Evolutionary conservation across 2,888 invertebrate species (phyloP), one percentile per base, ranked within the genome.

Genomic region (Cephus pygmeus): DNA sequence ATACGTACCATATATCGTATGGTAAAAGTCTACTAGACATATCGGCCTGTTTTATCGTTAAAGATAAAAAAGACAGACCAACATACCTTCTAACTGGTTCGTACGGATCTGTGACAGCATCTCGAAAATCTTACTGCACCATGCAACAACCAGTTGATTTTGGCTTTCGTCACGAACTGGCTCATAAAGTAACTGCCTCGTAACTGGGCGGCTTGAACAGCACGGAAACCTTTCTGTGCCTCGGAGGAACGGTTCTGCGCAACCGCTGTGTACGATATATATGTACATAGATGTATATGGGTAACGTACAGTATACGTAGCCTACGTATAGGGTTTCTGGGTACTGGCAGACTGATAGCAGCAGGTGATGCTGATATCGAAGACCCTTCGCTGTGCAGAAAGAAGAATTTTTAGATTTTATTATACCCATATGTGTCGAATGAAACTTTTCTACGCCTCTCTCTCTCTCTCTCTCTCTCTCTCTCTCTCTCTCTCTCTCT

Each of bases 131-230:
- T 31, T 71, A 71, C 33, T 23, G 71, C 71, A 71, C 71, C 31
- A 15, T 15, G 31, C 71, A 34, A 34, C 33, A 71, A 71, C 31
- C 71, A 71, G 71, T 71, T 71, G 71, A 71, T 75, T 78, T 82
- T 80, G 78, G 56, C 6, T 56, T 56, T 56, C 75, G 69, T 77
- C 78, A 77, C 80, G 80, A 83, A 82, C 83, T 84, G 81, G 83
- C 81, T 83, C 82, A 83, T 82, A 79, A 82, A 81, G 83, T 83
- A 85, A 85, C 84, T 83, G 83, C 83, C 84, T 85, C 80, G 79
- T 83, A 84, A 85, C 86, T 86, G 85, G 83, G 81, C 78, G 82
- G 79, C 75, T 73, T 36, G 75, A 79, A 76, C 75, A 80, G 80
- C 81, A 80, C 81, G 83, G 77, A 82, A 79, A 84, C 81, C 83